These are phyloP conservation scores for Mastomys natalensis DNA, from an alignment of 2,113 vertebrate genomes.

Conservation along the genomic window DNA sequence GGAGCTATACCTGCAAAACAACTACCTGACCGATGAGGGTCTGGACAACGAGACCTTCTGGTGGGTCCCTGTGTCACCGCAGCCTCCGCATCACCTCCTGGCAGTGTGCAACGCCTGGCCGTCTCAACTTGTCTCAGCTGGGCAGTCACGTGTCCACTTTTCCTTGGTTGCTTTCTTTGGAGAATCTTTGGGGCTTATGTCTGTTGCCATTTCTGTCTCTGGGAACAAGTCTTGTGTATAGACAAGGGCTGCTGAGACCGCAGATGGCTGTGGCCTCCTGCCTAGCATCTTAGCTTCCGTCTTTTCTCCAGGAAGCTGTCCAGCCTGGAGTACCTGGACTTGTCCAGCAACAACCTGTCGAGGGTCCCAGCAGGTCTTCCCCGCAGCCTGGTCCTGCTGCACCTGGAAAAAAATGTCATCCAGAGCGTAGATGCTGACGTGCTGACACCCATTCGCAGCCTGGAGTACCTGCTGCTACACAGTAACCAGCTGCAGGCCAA, in stretches of 20 bases:
- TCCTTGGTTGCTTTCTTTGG: background rate
- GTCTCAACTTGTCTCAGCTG: background rate
- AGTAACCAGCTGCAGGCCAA: slow-evolving; percentile 95
- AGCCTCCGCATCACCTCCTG: accelerated
- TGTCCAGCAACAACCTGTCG: slow-evolving; percentile 97
- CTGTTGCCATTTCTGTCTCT: background rate
- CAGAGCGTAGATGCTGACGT: slow-evolving; percentile 90
- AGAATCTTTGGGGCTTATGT: background rate
- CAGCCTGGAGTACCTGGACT: slow-evolving; percentile 96
- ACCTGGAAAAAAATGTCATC: slow-evolving; percentile 97
- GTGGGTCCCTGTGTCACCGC: slow-evolving; percentile 82
- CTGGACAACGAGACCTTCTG: slow-evolving; percentile 97
- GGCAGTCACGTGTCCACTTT: background rate
- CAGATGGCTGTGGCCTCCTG: background rate
- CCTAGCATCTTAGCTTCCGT: background rate
- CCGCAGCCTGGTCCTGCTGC: slow-evolving; percentile 94
- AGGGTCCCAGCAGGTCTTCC: slow-evolving; percentile 94
- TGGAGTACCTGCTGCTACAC: slow-evolving; percentile 97
- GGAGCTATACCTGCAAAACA: slow-evolving; percentile 97
- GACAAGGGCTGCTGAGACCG: background rate
- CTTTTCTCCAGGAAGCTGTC: slow-evolving; percentile 90
- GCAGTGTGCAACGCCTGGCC: background rate
- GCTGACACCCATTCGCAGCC: slow-evolving; percentile 92
- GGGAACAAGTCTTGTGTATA: background rate
- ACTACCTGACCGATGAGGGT: slow-evolving; percentile 94